Evolutionary conservation across 2,888 invertebrate genomes (phyloP), one percentile per base, ranked within the genome.

Genomic region (Tipula lateralis): DNA sequence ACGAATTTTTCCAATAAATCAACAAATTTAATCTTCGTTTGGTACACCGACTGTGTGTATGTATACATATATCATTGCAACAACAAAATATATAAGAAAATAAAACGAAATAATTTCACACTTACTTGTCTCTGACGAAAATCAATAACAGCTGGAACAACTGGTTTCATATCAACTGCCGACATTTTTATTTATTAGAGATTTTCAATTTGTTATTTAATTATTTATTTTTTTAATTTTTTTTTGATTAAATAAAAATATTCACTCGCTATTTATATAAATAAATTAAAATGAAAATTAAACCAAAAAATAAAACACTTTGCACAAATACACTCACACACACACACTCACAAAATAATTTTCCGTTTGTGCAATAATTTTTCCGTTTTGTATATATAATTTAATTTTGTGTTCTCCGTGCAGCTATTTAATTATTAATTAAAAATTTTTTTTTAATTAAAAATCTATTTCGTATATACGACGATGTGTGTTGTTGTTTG

Each of bases 61-160:
- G n/a, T n/a, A n/a, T 39, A n/a, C n/a, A 66, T 66, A 9, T 9
- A 66, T 9, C 19, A 50, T 50, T 50, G 50, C 19, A n/a, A 50
- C n/a, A 16, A 50, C 19, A 50, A 19, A 50, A 44, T n/a, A 32
- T 44, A n/a, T 44, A n/a, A 44, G 13, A 44, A 44, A 44, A n/a
- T 13, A 44, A 44, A 32, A 32, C 5, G 9, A 1, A 32, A 32
- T 32, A 34, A 44, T 24, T 66, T 24, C 66, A 19, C 66, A 86
- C 87, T 86, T 85, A 87, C 87, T 87, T 87, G 87, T 87, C 86
- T 87, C 85, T 87, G 87, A 84, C 86, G 87, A 85, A 87, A 87
- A 85, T 87, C 87, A 87, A 87, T 87, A 85, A 87, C 87, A 85
- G 87, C 66, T 66, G 66, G 66, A 66, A 24, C 66, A 24, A 66